Conservation (phyloP, 2,113 vertebrate genomes). For the Zapus hudsonius region DNA sequence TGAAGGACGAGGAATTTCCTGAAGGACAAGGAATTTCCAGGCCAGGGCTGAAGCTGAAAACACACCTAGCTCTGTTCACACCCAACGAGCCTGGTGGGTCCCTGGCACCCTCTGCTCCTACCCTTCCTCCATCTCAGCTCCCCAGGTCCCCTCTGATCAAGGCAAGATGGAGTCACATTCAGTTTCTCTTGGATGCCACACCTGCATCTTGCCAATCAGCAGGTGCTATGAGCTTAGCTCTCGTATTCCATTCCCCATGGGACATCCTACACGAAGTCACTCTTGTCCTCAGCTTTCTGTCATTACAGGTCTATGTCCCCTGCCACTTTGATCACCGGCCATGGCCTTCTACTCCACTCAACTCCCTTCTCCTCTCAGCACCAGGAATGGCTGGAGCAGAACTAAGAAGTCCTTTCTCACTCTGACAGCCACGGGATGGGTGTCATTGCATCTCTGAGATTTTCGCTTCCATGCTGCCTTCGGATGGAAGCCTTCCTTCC, state of each 20-base stretch:
- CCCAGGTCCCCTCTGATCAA: neutral
- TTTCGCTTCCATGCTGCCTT: neutral
- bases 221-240: neutral
- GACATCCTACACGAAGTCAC: no score
- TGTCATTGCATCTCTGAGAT: neutral
- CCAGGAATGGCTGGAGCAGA: neutral
- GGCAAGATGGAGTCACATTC: neutral
- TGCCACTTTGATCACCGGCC: no score
- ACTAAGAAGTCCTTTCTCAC: neutral
- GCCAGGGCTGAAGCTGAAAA: neutral
- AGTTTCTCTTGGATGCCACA: neutral
- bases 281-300: no score
- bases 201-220: neutral
- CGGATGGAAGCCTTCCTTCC: neutral
- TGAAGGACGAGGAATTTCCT: neutral
- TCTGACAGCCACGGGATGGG: neutral
- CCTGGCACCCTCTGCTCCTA: neutral
- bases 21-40: neutral
- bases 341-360: no score
- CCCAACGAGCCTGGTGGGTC: neutral
- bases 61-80: fast-evolving
- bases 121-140: neutral
- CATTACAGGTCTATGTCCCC: no score
- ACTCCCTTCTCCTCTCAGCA: neutral
- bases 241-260: neutral